Conservation (phyloP, 2,888 invertebrate species). For the Neoitamus cyanurus region DNA sequence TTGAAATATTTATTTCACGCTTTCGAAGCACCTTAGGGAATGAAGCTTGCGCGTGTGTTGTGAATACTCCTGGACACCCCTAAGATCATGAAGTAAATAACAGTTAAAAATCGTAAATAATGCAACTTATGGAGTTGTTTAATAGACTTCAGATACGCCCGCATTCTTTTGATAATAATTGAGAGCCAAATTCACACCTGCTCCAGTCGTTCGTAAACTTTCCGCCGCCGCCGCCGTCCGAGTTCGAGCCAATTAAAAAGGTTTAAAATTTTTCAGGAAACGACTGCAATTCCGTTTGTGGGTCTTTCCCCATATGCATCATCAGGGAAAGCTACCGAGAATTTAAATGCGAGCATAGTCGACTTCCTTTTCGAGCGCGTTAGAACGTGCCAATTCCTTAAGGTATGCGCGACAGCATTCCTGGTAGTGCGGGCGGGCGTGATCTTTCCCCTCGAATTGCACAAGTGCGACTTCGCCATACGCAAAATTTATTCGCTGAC, state of each 20-base stretch:
- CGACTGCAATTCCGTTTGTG: background rate
- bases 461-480: background rate
- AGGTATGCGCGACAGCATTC: background rate
- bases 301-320: background rate
- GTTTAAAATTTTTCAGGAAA: background rate
- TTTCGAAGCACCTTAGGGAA: no score
- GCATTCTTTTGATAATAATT: no score
- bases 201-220: no score
- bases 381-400: background rate
- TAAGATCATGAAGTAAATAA: no score
- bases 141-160: no score
- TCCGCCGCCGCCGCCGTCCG: no score
- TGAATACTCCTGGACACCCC: no score
- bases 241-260: background rate
- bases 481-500: constrained; percentile 23
- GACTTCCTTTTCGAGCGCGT: background rate
- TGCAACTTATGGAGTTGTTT: no score
- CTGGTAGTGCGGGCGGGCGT: background rate
- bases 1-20: no score
- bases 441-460: background rate
- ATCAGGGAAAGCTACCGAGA: background rate
- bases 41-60: no score
- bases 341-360: background rate
- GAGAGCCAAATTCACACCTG: no score
- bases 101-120: no score